Conservation (phyloP, 2,797 vertebrate species). For the Sebastes variabilis region DNA sequence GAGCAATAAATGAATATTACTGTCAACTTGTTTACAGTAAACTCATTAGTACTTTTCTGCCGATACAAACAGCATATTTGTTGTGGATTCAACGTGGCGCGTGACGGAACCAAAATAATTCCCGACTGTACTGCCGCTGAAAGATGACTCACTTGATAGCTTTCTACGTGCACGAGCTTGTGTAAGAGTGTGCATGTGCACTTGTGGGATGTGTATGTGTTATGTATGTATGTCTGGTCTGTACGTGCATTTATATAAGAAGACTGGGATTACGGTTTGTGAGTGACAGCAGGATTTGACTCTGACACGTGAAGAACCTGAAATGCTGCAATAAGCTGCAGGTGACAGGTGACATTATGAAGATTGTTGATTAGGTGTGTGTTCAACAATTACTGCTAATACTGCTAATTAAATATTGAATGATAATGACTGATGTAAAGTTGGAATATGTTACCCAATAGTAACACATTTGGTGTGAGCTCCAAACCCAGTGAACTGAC, state of each 20-base stretch:
- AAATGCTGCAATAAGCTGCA: neutral
- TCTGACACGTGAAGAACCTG: neutral
- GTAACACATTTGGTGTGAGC: neutral
- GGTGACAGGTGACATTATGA: neutral
- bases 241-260: neutral
- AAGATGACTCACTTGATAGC: neutral
- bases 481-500: neutral
- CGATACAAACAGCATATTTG: neutral
- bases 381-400: neutral
- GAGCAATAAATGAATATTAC: too few relatives aligned
- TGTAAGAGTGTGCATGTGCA: neutral
- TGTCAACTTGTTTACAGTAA: too few relatives aligned
- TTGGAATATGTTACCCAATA: neutral
- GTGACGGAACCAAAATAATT: neutral
- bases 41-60: too few relatives aligned
- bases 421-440: neutral
- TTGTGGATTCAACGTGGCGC: neutral
- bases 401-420: neutral
- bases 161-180: neutral
- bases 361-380: neutral
- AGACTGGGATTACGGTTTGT: neutral
- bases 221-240: neutral
- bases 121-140: neutral
- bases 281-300: neutral
- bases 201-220: neutral